Base-by-base conservation (phyloP, 2,797 vertebrate genomes). In the Pseudochirops cupreus region DNA sequence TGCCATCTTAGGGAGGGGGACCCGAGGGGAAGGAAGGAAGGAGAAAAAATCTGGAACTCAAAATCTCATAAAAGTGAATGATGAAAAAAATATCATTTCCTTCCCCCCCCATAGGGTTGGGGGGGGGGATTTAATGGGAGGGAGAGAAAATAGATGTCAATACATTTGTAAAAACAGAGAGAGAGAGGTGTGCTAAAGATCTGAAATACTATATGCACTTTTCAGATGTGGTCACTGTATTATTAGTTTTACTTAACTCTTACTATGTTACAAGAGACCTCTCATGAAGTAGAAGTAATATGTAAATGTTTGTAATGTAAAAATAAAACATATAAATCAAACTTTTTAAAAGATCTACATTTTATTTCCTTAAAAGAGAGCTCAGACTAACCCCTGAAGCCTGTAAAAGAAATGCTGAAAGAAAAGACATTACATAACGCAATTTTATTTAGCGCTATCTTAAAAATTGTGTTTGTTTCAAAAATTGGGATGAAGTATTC, bases 291-390 rank as follows among this genome's bases (percentile, higher is more conserved):
- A 14, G 62, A 74, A 74, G 4, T 39, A 39, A 74, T 74, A 16
- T 39, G 33, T n/a, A 74, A 74, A 74, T 74, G 16, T 74, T 74
- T 74, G n/a, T 6, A 74, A n/a, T 74, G 31, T 67, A 21, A 74
- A 74, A 74, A 39, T 14, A 74, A 74, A 74, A 74, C 62, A n/a
- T 18, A 74, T 74, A n/a, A n/a, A n/a, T 74, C 18, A n/a, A 74
- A 74, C 33, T n/a, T 74, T 74, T 74, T n/a, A 74, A n/a, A 74
- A 93, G 95, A 74, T 26, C 39, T 53, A 0, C 16, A 46, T 39
- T 90, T 33, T 93, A 33, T 52, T 50, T 95, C 58, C 53, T 67
- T 74, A 94, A 91, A 90, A 50, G 7, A 56, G 31, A 91, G 67
- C 56, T 91, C 56, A 93, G 62, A 58, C 39, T 10, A 46, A 28